Evolutionary conservation across 2,797 vertebrate genomes (phyloP), one percentile per base, ranked within the genome.

Genomic region (Heteromormyrus szaboi): DNA sequence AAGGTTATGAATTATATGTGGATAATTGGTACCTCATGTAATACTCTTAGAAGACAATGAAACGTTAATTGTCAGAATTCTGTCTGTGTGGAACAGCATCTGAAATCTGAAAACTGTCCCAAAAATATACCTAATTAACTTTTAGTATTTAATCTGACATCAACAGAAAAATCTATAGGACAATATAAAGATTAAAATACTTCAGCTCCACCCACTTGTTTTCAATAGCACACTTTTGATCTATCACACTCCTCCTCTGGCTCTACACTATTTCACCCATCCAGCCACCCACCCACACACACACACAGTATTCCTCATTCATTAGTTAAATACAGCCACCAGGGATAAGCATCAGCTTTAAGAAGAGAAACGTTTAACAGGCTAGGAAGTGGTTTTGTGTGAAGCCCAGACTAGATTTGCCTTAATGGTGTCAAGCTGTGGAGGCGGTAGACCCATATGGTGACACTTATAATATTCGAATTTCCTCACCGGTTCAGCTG

Each of bases 321-420:
- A 90, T 91, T 89, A 76, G 87, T 88, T 89, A 85, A 90, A 92
- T 90, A 92, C 79, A 2, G 50, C 89, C 88, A 89, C 87, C 90
- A 92, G 91, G 92, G 92, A 93, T 92, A 91, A 93, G 90, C 90
- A 92, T 89, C 93, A 94, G 93, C 93, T 93, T 85, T 93, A 91
- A 91, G 89, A 89, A 92, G 90, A 41, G 79, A 90, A 86, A 84
- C 89, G 53, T 90, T 89, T 72, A 91, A 89, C 90, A 88, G 56
- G 88, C 89, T 92, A 29, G 89, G 93, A 93, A 92, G 93, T 90
- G 91, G 91, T 44, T 91, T 91, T 90, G 90, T 85, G 89, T 48
- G 92, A 92, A 46, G 86, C 89, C 93, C 88, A 65, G 89, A 90
- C 91, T 8, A 86, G 89, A 90, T 88, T 79, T 33, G 29, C 90